Conservation (phyloP, 2,888 invertebrate genomes). For the Iphiclides podalirius region DNA sequence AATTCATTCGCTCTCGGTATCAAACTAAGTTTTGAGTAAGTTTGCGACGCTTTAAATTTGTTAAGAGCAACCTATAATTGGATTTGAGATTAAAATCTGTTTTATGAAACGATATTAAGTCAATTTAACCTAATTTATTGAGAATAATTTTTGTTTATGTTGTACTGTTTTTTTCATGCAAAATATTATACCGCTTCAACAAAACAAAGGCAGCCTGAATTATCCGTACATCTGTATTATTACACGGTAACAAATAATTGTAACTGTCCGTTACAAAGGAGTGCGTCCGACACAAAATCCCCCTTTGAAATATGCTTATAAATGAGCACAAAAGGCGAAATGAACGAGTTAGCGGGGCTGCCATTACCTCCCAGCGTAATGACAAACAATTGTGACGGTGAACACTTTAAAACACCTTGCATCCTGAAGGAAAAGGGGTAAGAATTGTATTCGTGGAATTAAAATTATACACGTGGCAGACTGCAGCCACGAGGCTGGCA, state of each 20-base stretch:
- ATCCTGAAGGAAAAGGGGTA: too few species aligned
- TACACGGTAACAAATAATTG: background rate
- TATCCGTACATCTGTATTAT: background rate
- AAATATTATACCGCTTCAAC: background rate
- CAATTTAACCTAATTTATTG: too few species aligned
- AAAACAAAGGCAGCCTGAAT: background rate
- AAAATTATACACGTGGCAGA: too few species aligned
- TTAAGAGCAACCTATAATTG: conserved; percentile 1
- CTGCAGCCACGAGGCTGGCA: too few species aligned
- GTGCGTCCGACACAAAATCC: background rate
- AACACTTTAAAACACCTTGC: background rate
- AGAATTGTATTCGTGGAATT: too few species aligned
- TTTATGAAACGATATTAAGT: too few species aligned
- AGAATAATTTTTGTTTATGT: too few species aligned
- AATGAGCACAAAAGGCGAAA: background rate
- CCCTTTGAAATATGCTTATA: background rate
- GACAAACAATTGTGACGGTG: conserved; percentile 1
- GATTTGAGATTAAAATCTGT: background rate
- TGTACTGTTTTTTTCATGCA: background rate
- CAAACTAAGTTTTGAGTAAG: conserved; percentile 1
- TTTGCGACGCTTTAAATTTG: background rate
- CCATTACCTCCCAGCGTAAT: conserved; percentile 7
- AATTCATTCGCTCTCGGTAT: conserved; percentile 2
- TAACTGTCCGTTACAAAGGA: background rate
- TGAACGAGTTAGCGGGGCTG: conserved; percentile 5